Percentiles rank a stretch among this genome's conserved stretches.
These are phyloP conservation scores for Melanotaenia boesemani DNA, from an alignment of 2,797 vertebrate species.

Conservation along the genomic window DNA sequence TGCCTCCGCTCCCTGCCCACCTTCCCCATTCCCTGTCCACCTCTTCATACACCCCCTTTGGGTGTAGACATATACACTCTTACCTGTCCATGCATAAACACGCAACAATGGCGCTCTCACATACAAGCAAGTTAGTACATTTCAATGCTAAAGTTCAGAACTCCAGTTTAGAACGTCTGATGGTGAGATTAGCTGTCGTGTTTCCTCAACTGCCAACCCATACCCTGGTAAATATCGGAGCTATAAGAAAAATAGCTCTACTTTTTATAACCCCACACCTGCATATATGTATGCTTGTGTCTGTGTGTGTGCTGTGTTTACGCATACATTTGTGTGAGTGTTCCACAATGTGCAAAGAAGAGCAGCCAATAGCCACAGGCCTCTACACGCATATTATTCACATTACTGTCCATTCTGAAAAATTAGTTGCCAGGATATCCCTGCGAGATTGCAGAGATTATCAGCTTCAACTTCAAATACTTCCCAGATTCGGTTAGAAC, in stretches of 20 bases:
- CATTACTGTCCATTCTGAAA: conserved; percentile 82
- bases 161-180: conserved; percentile 2
- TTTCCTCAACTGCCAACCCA: conserved; percentile 6
- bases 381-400: conserved; percentile 81
- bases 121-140: no score
- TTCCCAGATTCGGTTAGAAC: conserved; percentile 76
- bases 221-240: conserved; percentile 45
- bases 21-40: conserved; percentile 24
- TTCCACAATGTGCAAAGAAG: conserved; percentile 54
- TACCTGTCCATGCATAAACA: conserved; percentile 15
- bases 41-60: conserved; percentile 43
- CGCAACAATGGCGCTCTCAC: neutral
- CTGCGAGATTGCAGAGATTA: conserved; percentile 83
- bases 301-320: conserved; percentile 7
- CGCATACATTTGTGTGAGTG: conserved; percentile 28
- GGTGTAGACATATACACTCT: conserved; percentile 41
- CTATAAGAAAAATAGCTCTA: conserved; percentile 25
- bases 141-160: conserved; percentile 3
- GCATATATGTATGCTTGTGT: conserved; percentile 45
- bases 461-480: conserved; percentile 79
- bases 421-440: conserved; percentile 86
- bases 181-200: conserved; percentile 16
- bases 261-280: conserved; percentile 50
- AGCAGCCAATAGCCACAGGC: conserved; percentile 62
- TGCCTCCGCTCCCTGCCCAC: conserved; percentile 53